Evolutionary conservation across 2,888 invertebrate species (phyloP), one percentile per base, ranked within the genome.

Genomic region (Tuta absoluta): DNA sequence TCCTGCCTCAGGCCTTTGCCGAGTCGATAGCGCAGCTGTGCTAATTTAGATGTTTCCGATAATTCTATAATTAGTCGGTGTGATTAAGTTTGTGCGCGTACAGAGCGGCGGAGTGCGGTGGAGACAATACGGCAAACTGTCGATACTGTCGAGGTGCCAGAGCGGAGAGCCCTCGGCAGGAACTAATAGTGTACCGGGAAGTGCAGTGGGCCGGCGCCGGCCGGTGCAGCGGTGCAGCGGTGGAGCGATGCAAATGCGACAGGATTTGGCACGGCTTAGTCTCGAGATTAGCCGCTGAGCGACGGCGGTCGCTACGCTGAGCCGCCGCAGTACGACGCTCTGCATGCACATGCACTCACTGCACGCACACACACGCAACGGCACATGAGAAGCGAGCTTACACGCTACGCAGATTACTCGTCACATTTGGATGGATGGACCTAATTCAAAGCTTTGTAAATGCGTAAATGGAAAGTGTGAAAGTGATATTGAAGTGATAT

Each of bases 251-350:
- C 69, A 67, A 71, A 67, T 68, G 71, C 67, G 70, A 70, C 76
- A 77, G 72, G 76, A 76, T 78, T 86, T 86, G 87, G 86, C 86
- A 84, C 79, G 68, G 78, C 77, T 72, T 75, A 71, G 75, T 78
- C 76, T 73, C 74, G 74, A 51, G 72, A 73, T 72, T 77, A 78
- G 79, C 64, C 48, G 45, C 58, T 61, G 57, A 61, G 49, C 33
- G 53, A 63, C 62, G 62, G 7, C 33, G 33, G 33, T 8, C 8
- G 33, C n/a, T n/a, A 37, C 11, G 23, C 51, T 23, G 51, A 51
- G 21, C 51, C 21, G 41, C 23, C 12, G 21, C 21, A 11, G 21
- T 17, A 45, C 45, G 7, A 19, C 0, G 19, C 51, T 23, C 51
- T 51, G 51, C 51, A 51, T n/a, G 38, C 38, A 8, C 38, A 28